Conservation (phyloP, 2,888 invertebrate species). For the Calliphora vomitoria region DNA sequence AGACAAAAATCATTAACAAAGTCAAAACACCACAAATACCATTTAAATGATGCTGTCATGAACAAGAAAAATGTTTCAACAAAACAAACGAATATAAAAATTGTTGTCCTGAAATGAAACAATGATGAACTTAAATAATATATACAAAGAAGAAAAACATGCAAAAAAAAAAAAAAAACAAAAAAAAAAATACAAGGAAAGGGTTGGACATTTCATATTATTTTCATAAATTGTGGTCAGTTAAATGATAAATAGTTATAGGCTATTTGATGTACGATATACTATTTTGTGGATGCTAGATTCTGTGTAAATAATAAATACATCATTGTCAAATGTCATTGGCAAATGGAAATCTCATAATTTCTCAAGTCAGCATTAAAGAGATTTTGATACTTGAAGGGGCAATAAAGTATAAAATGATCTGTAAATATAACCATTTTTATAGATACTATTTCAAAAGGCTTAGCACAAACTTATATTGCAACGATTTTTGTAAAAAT, state of each 20-base stretch:
- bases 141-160: background rate
- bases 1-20: background rate
- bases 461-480: too few relatives aligned
- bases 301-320: background rate
- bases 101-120: background rate
- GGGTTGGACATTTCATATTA: constrained; percentile 8
- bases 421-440: too few relatives aligned
- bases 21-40: background rate
- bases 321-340: background rate
- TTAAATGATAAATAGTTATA: background rate
- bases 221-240: background rate
- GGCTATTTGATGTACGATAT: background rate
- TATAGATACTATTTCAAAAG: too few relatives aligned
- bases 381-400: too few relatives aligned
- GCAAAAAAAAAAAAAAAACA: background rate
- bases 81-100: background rate
- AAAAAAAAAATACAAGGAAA: background rate
- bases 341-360: background rate
- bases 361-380: background rate
- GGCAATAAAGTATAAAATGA: too few relatives aligned
- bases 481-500: too few relatives aligned
- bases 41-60: background rate
- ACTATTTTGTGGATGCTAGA: background rate
- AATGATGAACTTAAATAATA: background rate
- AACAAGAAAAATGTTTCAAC: background rate